phyloP scores from a whole-genome alignment of 2,113 vertebrate species.

The Zeus faber region DNA sequence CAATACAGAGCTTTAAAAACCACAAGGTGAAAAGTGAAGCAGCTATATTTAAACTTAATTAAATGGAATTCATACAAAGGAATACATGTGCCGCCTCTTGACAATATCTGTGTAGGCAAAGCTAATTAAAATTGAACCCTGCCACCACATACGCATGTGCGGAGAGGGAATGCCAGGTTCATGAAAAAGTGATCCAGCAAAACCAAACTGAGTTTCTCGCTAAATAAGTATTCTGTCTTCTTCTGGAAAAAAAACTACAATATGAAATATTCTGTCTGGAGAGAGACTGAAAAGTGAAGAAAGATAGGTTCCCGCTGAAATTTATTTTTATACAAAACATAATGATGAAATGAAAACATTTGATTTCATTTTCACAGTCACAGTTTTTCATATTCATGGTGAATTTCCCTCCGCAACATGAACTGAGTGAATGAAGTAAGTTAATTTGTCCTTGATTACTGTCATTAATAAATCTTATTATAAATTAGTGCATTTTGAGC shows the following conservation, averaged over 20 bases:
- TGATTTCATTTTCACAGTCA: too few relatives aligned
- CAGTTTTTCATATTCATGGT: too few relatives aligned
- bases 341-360: too few relatives aligned
- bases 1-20: background rate
- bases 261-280: constrained; percentile 28
- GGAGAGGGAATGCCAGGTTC: constrained; percentile 46
- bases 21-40: constrained; percentile 5
- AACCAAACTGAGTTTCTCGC: constrained; percentile 44
- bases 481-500: too few relatives aligned
- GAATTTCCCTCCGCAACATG: too few relatives aligned
- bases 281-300: too few relatives aligned
- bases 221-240: constrained; percentile 62
- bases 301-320: too few relatives aligned
- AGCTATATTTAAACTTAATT: constrained; percentile 51
- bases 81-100: constrained; percentile 20
- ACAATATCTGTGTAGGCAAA: constrained; percentile 39
- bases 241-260: constrained; percentile 11
- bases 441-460: too few relatives aligned
- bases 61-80: constrained; percentile 48
- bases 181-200: constrained; percentile 61
- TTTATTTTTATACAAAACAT: too few relatives aligned
- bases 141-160: constrained; percentile 43
- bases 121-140: constrained; percentile 52
- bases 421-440: too few relatives aligned
- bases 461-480: too few relatives aligned